These are phyloP conservation scores for Brachionus koreanus DNA, from an alignment of 1,140 invertebrate genomes.

Conservation along the genomic window DNA sequence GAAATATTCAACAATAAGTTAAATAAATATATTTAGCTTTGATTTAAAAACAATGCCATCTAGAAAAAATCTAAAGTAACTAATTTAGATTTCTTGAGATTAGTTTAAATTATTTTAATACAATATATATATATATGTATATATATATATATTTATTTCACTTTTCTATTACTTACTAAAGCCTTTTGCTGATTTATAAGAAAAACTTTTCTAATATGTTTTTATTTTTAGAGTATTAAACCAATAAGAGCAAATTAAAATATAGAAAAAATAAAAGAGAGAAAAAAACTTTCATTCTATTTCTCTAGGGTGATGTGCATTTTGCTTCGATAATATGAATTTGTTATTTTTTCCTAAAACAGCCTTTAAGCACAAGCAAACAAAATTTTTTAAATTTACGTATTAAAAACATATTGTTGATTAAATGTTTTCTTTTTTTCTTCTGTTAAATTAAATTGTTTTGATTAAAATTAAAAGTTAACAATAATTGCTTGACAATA, in stretches of 20 bases:
- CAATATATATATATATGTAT: background rate
- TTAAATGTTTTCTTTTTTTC: background rate
- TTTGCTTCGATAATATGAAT: background rate
- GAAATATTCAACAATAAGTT: background rate
- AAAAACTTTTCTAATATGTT: slow-evolving; percentile 3
- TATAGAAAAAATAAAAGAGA: background rate
- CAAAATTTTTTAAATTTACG: background rate
- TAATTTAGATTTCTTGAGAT: slow-evolving; percentile 9
- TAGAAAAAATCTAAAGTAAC: background rate
- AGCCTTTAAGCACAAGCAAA: background rate
- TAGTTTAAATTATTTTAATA: background rate
- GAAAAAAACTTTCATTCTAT: background rate
- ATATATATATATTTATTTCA: background rate
- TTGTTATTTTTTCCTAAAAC: background rate
- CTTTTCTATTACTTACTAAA: background rate
- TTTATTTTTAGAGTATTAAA: background rate
- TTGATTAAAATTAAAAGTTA: background rate
- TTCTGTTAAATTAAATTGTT: background rate
- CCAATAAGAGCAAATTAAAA: background rate
- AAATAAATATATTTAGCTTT: background rate
- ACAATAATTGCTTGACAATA: too few species aligned
- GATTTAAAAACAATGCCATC: background rate
- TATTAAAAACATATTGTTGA: background rate
- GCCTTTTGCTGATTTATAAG: background rate
- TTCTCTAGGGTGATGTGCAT: slow-evolving; percentile 3